A percentile compares a stretch with the other conserved stretches of the same genome.
Evolutionary conservation across 2,888 invertebrate species (phyloP).

Genomic region (Antheraea yamamai): DNA sequence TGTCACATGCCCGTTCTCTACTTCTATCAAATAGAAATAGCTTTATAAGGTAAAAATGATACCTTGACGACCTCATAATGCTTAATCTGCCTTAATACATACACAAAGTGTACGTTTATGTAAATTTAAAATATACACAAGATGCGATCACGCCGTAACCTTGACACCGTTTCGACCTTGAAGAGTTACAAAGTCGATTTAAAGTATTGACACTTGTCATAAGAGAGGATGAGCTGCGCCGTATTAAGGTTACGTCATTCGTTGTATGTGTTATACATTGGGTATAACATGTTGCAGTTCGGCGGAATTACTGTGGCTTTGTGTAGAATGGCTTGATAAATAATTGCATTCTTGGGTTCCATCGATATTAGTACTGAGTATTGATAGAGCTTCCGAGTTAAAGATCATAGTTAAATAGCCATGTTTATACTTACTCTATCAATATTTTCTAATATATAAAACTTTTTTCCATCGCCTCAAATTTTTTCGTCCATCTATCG

Average conservation of each 20-base stretch:
- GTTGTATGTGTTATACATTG: neutral
- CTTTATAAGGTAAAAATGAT: neutral
- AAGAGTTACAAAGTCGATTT: slow-evolving; percentile 1
- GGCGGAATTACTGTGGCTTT: neutral
- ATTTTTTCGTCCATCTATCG: no score
- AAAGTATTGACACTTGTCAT: slow-evolving; percentile 16
- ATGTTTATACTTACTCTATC: neutral
- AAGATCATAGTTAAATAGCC: neutral
- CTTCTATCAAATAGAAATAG: neutral
- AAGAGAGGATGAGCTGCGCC: slow-evolving; percentile 8
- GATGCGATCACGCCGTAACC: neutral
- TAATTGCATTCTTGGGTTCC: neutral
- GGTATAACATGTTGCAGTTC: neutral
- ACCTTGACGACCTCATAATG: neutral
- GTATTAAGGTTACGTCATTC: slow-evolving; percentile 9
- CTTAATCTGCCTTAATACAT: neutral
- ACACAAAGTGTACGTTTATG: neutral
- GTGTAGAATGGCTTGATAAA: neutral
- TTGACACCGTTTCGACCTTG: slow-evolving; percentile 9
- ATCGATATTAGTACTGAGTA: neutral
- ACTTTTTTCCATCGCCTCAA: no score
- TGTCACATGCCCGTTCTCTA: neutral
- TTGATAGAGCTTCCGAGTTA: neutral
- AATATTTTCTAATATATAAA: no score
- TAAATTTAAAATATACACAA: neutral